Evolutionary conservation across 2,113 vertebrate species (phyloP).

Genomic region (Micronycteris hirsuta): DNA sequence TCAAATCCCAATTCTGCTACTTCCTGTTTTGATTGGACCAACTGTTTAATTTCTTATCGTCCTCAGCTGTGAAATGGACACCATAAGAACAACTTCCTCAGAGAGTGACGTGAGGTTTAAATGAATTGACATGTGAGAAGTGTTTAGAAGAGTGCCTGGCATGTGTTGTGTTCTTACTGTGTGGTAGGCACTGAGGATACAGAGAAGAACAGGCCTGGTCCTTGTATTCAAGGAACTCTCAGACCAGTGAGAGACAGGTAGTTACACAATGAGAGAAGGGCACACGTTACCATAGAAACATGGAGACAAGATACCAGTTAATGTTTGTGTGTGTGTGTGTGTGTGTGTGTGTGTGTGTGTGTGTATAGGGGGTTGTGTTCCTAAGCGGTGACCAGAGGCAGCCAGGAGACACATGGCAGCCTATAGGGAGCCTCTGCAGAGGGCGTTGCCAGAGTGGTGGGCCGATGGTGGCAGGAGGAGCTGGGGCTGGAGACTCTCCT

Average conservation of each 20-base stretch:
- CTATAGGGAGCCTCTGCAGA: not conserved
- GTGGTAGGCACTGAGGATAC: not conserved
- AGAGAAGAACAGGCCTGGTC: not conserved
- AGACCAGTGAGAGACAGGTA: not conserved
- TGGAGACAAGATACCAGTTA: not conserved
- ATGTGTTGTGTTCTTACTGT: not conserved
- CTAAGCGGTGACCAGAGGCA: not conserved
- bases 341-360: not conserved
- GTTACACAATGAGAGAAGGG: not conserved
- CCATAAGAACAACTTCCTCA: not conserved
- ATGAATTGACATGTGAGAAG: not conserved
- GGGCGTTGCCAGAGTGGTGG: not conserved
- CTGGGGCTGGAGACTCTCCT: not conserved
- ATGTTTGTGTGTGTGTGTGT: not conserved
- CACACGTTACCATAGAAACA: slow-evolving; percentile 12
- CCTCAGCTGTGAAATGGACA: not conserved
- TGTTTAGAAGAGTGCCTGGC: not conserved
- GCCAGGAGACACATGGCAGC: not conserved
- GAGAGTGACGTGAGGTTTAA: not conserved
- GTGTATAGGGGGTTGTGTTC: not conserved
- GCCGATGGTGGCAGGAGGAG: not conserved
- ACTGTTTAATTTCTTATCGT: not conserved
- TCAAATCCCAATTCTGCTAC: not conserved
- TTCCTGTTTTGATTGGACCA: not conserved
- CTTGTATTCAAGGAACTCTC: not conserved